Conservation (phyloP, 1,140 invertebrate genomes). For the Dufourea novaeangliae region DNA sequence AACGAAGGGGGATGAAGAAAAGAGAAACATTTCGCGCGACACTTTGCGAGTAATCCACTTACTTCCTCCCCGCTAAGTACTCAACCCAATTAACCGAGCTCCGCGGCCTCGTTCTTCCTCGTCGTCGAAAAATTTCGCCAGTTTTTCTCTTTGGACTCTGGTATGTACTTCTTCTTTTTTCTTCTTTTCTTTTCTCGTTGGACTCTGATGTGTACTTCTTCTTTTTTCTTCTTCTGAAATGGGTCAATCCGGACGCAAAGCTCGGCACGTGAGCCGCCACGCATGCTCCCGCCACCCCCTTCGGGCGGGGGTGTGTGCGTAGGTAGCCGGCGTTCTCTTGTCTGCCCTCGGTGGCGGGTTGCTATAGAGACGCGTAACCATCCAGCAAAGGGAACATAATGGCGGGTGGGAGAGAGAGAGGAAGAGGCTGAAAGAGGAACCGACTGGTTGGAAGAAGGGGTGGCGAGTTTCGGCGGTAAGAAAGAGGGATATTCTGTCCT, state of each 20-base stretch:
- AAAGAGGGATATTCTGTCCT: constrained; percentile 25
- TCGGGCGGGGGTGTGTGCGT: constrained; percentile 30
- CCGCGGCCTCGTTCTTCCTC: constrained; percentile 11
- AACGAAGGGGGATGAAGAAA: not conserved
- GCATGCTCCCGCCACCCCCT: constrained; percentile 39
- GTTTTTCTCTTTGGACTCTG: not conserved
- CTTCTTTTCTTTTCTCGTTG: not conserved
- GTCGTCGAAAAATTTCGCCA: not conserved
- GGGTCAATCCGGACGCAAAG: constrained; percentile 41
- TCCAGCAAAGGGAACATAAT: constrained; percentile 65
- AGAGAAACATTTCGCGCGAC: constrained; percentile 28
- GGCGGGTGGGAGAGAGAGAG: constrained; percentile 58
- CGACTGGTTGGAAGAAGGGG: not conserved
- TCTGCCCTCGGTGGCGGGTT: constrained; percentile 62
- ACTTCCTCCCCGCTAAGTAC: constrained; percentile 18
- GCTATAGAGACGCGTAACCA: constrained; percentile 73
- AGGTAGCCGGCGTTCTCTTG: constrained; percentile 56
- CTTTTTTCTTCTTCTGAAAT: constrained; percentile 53
- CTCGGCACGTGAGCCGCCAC: constrained; percentile 45
- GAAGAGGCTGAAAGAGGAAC: constrained; percentile 34
- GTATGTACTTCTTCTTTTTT: not conserved
- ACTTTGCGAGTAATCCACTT: constrained; percentile 37
- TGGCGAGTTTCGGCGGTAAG: constrained; percentile 38
- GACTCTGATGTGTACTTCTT: constrained; percentile 4
- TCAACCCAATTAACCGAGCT: constrained; percentile 49